Evolutionary conservation across 2,113 vertebrate species (phyloP), one percentile per base, ranked within the genome.

Genomic region (Spilogale gracilis): DNA sequence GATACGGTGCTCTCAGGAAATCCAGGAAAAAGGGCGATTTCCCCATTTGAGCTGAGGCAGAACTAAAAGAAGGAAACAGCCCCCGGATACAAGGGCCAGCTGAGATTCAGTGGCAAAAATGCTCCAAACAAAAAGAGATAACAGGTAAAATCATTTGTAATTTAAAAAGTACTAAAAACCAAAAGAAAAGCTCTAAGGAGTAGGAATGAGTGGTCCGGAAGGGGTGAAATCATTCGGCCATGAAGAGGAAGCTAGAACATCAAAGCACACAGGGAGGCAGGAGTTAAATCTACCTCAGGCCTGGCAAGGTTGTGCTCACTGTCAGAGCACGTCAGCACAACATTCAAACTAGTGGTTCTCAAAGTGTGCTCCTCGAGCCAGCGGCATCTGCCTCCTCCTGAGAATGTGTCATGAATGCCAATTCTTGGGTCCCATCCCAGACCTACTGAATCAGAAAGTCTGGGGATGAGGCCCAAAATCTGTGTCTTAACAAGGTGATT

Each of bases 361-460:
- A 17, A 90, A 86, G 38, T 50, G 54, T 52, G 60, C 74, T 89
- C 65, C 67, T 54, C 2, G 5, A 32, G 65, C 25, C 79, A 82
- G 56, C 4, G 32, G 30, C 58, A 65, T 45, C 43, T 85, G 61
- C 38, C 88, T 78, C 3, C 7, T 8, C 69, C 69, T 7, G 2
- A 50, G 45, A 60, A 63, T 38, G 17, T 76, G 25, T 78, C 45
- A 30, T 61, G 56, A 91, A 48, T 60, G 48, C n/a, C 76, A 83
- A 17, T 61, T 74, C 50, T 91, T 91, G 58, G 58, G 56, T 76
- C 43, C 13, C 20, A 65, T 86, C n/a, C 20, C 43, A 84, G 81
- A 96, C 30, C 71, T 84, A n/a, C n/a, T 38, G n/a, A 91, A 82
- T 91, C 78, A 78, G 48, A 88, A 88, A 93, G 23, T 76, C 86